phyloP scores from a whole-genome alignment of 53 echinoderm and acorn worm species.

The Zoroaster sp. region DNA sequence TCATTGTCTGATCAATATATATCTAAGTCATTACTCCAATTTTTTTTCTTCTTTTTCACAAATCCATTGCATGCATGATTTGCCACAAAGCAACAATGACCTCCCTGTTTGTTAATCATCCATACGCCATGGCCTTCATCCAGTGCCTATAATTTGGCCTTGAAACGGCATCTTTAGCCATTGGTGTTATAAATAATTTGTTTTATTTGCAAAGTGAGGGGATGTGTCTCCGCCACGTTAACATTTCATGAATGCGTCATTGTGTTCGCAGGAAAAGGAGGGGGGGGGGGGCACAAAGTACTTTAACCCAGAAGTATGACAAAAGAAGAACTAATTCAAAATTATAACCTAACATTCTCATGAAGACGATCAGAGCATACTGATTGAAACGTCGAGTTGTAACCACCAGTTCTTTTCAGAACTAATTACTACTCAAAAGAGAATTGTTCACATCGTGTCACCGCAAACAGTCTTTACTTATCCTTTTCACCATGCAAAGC shows the following conservation, averaged over 20 bases:
- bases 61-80: background rate
- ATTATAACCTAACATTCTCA: too few species aligned
- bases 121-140: background rate
- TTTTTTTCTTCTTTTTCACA: background rate
- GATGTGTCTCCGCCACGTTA: background rate
- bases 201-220: background rate
- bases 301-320: conserved; percentile 5
- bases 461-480: too few species aligned
- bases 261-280: background rate
- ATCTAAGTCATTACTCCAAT: background rate
- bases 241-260: conserved; percentile 52
- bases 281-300: background rate
- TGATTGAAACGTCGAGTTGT: too few species aligned
- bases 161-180: background rate
- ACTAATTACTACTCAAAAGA: too few species aligned
- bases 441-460: too few species aligned
- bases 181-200: background rate
- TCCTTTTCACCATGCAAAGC: too few species aligned
- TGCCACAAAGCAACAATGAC: background rate
- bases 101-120: background rate
- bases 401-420: too few species aligned
- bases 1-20: background rate
- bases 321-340: background rate
- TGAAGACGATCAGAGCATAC: too few species aligned
- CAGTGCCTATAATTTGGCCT: background rate